Conservation (phyloP, 2,797 vertebrate species). For the Enteromius radiatus region DNA sequence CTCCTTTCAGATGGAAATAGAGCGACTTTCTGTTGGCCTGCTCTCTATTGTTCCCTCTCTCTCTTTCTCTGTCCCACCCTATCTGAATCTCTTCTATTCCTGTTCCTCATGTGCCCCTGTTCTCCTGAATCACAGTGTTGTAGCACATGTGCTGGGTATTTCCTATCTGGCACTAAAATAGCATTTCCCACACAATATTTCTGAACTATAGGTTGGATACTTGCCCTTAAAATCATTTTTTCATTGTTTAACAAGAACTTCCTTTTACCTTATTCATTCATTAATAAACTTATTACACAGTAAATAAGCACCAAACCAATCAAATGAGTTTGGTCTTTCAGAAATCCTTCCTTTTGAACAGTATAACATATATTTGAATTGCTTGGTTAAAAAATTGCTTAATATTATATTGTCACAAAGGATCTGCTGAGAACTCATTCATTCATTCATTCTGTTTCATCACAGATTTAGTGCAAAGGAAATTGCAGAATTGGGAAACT, state of each 20-base stretch:
- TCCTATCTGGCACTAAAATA: neutral
- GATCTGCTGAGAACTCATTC: neutral
- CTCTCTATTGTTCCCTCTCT: conserved; percentile 43
- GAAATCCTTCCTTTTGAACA: neutral
- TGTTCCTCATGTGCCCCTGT: conserved; percentile 29
- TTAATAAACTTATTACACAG: neutral
- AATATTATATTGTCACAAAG: neutral
- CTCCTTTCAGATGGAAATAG: conserved; percentile 73
- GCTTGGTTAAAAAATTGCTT: neutral
- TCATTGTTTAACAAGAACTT: neutral
- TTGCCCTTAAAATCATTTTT: neutral
- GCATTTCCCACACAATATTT: neutral
- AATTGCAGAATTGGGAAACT: conserved; percentile 24
- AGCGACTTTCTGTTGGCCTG: conserved; percentile 53
- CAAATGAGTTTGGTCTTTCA: neutral
- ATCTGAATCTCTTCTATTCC: conserved; percentile 21
- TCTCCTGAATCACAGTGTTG: neutral
- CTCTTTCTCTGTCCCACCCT: conserved; percentile 15
- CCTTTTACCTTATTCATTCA: neutral
- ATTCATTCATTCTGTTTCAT: neutral
- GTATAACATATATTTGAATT: neutral
- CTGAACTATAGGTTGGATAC: neutral
- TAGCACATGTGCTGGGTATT: neutral
- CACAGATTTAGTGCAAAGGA: conserved; percentile 12
- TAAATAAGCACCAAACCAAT: neutral